These are phyloP conservation scores for Erebia aethiops DNA, from an alignment of 2,888 invertebrate species.

Conservation along the genomic window DNA sequence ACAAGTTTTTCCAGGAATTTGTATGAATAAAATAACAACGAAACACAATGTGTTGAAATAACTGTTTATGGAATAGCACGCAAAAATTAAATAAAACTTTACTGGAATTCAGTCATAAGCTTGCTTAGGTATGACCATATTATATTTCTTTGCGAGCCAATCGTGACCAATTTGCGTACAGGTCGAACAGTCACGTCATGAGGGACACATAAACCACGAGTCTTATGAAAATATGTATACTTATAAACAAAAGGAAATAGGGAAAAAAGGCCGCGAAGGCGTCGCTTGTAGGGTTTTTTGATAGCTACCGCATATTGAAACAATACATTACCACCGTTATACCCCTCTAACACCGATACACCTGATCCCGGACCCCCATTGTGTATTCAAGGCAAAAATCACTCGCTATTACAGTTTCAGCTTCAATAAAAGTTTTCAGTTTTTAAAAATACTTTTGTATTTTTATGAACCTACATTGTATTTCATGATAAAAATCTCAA, in stretches of 20 bases:
- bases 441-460: background rate
- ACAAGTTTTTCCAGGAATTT: background rate
- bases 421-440: background rate
- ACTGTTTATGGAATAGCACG: background rate
- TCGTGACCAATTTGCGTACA: slow-evolving; percentile 38
- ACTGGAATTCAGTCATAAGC: background rate
- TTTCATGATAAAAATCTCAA: background rate
- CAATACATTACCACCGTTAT: slow-evolving; percentile 58
- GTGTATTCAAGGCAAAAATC: slow-evolving; percentile 59
- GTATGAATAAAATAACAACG: background rate
- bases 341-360: slow-evolving; percentile 57
- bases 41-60: background rate
- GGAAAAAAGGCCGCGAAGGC: slow-evolving; percentile 24
- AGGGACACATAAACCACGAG: slow-evolving; percentile 38
- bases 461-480: background rate
- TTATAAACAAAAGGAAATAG: slow-evolving; percentile 38
- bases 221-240: slow-evolving; percentile 40
- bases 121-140: background rate
- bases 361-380: slow-evolving; percentile 61
- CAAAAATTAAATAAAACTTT: too few relatives aligned
- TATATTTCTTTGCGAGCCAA: slow-evolving; percentile 16
- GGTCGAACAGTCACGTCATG: slow-evolving; percentile 42
- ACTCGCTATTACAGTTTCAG: slow-evolving; percentile 41
- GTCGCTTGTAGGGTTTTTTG: slow-evolving; percentile 33
- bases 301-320: slow-evolving; percentile 51